Base-by-base conservation (phyloP, 2,797 vertebrate genomes). In the Poecilia gillii region DNA sequence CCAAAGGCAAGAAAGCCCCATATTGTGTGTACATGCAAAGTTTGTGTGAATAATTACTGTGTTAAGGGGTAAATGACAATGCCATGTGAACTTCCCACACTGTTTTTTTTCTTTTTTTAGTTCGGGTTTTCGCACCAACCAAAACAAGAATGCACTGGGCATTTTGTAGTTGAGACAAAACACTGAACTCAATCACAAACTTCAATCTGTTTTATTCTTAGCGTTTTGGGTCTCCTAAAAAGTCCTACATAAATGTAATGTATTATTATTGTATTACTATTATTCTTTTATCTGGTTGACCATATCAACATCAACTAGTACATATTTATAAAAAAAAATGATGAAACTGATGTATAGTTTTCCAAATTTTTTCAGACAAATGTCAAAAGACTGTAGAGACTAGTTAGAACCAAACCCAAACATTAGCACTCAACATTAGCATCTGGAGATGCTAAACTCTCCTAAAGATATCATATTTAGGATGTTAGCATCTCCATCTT, bases 71-170 rank as follows among this genome's bases (percentile, higher is more conserved):
- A 93, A 91, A 94, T 94, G 93, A 94, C 91, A 93, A 95, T 94
- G 91, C 90, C 92, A 93, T 95, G 94, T 94, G 90, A 95, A 93
- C 91, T 93, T 95, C 93, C 91, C 94, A 95, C 94, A 93, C 82
- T 84, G 86, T 80, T 92, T 91, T 84, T 92, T 93, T 84, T 90
- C 90, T 90, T 83, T 92, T 92, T 92, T 89, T 93, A 94, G 86
- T 92, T 90, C 36, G 73, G 68, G 83, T 88, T 85, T 6, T 23
- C 41, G 82, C 70, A 93, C 94, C 94, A 95, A 95, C 87, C 84
- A 94, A 95, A 96, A 95, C 92, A 95, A 84, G 80, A 88, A 81
- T 5, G 87, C 93, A 94, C 93, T 93, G 90, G 93, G 92, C 90
- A 86, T 94, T 95, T 94, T 93, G 92, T 93, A 93, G 88, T 89